Percentiles rank a stretch among this genome's conserved stretches.
These are phyloP conservation scores for Scaptomyza caliginosa DNA, from an alignment of 2,888 invertebrate species.

Conservation along the genomic window DNA sequence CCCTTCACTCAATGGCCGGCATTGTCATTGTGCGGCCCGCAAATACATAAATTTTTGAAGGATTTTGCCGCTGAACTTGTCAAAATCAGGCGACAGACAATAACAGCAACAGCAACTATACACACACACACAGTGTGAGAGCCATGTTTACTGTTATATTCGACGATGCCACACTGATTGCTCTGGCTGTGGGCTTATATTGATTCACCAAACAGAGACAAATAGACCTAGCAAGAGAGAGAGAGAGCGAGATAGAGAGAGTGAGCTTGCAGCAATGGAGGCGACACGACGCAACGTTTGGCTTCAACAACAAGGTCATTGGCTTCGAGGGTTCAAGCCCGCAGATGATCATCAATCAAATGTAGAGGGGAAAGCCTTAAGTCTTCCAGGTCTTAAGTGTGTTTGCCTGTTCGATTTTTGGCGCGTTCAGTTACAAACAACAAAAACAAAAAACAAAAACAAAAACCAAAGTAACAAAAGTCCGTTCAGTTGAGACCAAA, in stretches of 20 bases:
- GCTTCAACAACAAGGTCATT: slow-evolving; percentile 75
- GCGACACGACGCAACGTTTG: neutral
- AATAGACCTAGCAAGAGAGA: neutral
- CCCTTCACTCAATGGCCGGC: neutral
- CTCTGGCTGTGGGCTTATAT: slow-evolving; percentile 58
- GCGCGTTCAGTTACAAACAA: slow-evolving; percentile 53
- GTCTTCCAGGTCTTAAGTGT: slow-evolving; percentile 65
- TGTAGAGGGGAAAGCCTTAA: slow-evolving; percentile 43
- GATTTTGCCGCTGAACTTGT: slow-evolving; percentile 83
- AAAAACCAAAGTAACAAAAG: slow-evolving; percentile 39
- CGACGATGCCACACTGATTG: slow-evolving; percentile 22
- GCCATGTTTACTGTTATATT: slow-evolving; percentile 45
- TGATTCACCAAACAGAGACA: slow-evolving; percentile 51
- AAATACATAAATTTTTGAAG: slow-evolving; percentile 80
- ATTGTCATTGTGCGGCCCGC: slow-evolving; percentile 30
- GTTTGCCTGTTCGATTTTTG: slow-evolving; percentile 75
- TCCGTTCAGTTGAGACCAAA: slow-evolving; percentile 25
- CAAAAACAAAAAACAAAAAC: slow-evolving; percentile 9
- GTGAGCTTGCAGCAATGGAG: slow-evolving; percentile 6
- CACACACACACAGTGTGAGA: neutral
- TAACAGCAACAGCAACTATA: slow-evolving; percentile 17
- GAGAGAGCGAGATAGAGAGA: neutral
- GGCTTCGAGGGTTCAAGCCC: slow-evolving; percentile 58
- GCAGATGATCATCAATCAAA: slow-evolving; percentile 78
- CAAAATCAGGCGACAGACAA: slow-evolving; percentile 79